Percentiles rank a stretch among this genome's conserved stretches.
These are phyloP conservation scores for Dione vanillae DNA, from an alignment of 2,888 invertebrate species.

Conservation along the genomic window DNA sequence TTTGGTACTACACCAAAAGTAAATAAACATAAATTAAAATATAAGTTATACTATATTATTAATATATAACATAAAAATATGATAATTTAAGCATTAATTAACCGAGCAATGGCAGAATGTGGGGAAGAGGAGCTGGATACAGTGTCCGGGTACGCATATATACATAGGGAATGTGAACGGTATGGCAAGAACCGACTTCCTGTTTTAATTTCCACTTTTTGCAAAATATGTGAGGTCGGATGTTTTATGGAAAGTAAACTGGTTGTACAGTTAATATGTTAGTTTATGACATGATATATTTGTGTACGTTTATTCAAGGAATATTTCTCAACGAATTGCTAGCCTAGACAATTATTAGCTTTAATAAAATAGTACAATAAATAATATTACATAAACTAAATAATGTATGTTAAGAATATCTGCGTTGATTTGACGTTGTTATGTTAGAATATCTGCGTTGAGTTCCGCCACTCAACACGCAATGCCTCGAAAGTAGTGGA, in stretches of 20 bases:
- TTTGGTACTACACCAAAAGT: neutral
- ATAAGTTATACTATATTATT: no score
- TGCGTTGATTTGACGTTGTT: no score
- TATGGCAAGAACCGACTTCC: constrained; percentile 66
- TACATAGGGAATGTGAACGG: constrained; percentile 64
- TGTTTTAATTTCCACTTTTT: constrained; percentile 71
- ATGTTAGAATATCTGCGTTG: no score
- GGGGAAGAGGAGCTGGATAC: constrained; percentile 62
- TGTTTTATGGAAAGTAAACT: constrained; percentile 49
- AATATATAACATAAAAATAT: neutral
- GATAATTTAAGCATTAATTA: constrained; percentile 4
- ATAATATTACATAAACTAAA: no score
- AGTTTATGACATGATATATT: constrained; percentile 12
- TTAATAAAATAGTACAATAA: no score
- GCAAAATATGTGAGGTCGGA: constrained; percentile 61
- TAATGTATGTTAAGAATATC: no score
- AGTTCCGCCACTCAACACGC: no score
- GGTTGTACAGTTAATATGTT: constrained; percentile 26
- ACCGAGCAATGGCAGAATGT: constrained; percentile 59
- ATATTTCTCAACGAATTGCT: constrained; percentile 52
- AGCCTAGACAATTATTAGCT: neutral
- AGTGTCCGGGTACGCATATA: constrained; percentile 68
- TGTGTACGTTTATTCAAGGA: neutral
- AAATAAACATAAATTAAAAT: no score
- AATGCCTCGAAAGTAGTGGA: no score